Percentiles rank a stretch among this genome's conserved stretches.
Evolutionary conservation across 2,888 invertebrate genomes (phyloP).

Genomic region (Agonopterix subpropinquella): DNA sequence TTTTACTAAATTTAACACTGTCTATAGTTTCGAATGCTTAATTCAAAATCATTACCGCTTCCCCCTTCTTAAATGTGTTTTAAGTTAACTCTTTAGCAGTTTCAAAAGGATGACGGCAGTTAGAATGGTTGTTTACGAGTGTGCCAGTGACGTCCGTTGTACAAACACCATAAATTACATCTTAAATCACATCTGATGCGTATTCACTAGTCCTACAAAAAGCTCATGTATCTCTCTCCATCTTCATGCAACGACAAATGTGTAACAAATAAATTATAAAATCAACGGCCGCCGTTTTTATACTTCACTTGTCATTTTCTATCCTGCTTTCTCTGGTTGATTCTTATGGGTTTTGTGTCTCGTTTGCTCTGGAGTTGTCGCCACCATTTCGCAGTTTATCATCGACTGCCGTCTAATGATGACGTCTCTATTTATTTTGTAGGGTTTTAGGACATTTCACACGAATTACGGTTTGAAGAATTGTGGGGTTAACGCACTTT

Average conservation of each 20-base stretch:
- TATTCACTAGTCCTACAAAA: conserved; percentile 65
- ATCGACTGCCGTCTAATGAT: conserved; percentile 57
- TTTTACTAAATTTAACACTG: too few relatives aligned
- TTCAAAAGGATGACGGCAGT: conserved; percentile 7
- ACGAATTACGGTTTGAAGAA: conserved; percentile 48
- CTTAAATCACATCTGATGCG: conserved; percentile 72
- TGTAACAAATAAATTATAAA: conserved; percentile 76
- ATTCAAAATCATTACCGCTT: too few relatives aligned
- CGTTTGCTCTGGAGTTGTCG: conserved; percentile 48
- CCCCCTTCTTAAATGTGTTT: too few relatives aligned
- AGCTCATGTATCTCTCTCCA: conserved; percentile 69
- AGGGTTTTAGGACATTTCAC: conserved; percentile 48
- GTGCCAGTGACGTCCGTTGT: conserved; percentile 53
- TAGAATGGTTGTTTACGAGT: conserved; percentile 43
- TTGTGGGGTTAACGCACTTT: conserved; percentile 43
- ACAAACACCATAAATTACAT: conserved; percentile 70
- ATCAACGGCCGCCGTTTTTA: conserved; percentile 70
- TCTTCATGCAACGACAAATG: conserved; percentile 76
- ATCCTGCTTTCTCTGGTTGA: conserved; percentile 32
- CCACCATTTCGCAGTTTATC: conserved; percentile 55
- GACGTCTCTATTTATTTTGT: conserved; percentile 61
- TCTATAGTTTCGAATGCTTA: too few relatives aligned
- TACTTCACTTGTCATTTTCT: conserved; percentile 42
- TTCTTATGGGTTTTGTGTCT: conserved; percentile 28
- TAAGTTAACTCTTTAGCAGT: background rate